These are phyloP conservation scores for Threskiornis aethiopicus DNA, from an alignment of 2,797 vertebrate genomes.

Conservation along the genomic window DNA sequence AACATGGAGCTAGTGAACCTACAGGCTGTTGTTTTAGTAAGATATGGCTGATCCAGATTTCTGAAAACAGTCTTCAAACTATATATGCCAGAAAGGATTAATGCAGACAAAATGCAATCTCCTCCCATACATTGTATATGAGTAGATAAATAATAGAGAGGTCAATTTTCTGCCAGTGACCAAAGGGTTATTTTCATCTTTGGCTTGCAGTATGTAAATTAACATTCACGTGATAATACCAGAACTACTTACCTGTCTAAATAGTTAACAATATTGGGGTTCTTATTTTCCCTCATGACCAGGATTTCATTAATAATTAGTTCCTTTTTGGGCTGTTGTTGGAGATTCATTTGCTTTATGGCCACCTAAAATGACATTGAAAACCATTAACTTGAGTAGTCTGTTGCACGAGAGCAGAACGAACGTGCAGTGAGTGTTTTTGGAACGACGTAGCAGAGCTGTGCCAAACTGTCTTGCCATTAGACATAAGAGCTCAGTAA, in stretches of 20 bases:
- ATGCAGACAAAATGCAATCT: background rate
- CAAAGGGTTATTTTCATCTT: background rate
- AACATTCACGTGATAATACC: background rate
- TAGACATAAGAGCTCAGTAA: background rate
- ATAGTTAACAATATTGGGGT: slow-evolving; percentile 98
- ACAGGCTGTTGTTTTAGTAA: background rate
- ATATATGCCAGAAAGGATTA: background rate
- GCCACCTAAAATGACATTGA: slow-evolving; percentile 85
- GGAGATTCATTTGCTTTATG: slow-evolving; percentile 99
- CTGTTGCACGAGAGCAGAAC: background rate
- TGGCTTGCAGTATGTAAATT: background rate
- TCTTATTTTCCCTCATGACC: slow-evolving; percentile 99
- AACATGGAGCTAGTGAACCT: background rate
- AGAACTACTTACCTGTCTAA: slow-evolving; percentile 89
- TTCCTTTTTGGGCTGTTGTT: slow-evolving; percentile 98
- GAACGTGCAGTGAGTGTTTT: background rate
- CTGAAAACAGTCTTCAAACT: background rate
- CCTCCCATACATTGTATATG: background rate
- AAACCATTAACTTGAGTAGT: background rate
- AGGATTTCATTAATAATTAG: slow-evolving; percentile 99
- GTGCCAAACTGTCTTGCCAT: background rate
- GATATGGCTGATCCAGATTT: background rate
- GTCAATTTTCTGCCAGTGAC: background rate
- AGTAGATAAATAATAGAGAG: background rate
- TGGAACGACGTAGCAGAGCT: background rate